A percentile compares a stretch with the other conserved stretches of the same genome.
These are phyloP conservation scores for Saccostrea echinata DNA, from an alignment of 1,140 invertebrate genomes.

Conservation along the genomic window DNA sequence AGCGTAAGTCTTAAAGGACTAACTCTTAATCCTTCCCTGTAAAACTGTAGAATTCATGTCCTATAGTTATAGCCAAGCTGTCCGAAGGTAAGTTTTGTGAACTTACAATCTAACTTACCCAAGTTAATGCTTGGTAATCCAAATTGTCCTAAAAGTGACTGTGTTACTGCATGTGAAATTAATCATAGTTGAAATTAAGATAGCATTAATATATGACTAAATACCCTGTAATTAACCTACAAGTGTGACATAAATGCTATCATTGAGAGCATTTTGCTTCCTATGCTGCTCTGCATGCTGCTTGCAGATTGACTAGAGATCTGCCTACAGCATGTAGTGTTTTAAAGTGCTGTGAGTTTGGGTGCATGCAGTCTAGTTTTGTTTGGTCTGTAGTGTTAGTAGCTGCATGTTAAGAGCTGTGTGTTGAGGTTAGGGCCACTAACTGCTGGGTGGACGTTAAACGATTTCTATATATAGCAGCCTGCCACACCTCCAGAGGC, in stretches of 20 bases:
- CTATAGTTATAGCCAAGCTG: neutral
- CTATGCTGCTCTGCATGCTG: slow-evolving; percentile 1
- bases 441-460: slow-evolving; percentile 35
- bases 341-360: neutral
- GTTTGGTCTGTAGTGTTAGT: slow-evolving; percentile 32
- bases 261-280: neutral
- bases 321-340: neutral
- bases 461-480: slow-evolving; percentile 26
- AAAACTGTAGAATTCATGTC: neutral
- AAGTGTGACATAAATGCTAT: slow-evolving; percentile 14
- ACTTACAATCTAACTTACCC: neutral
- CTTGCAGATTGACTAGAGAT: neutral
- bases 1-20: slow-evolving; percentile 32
- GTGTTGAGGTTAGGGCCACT: slow-evolving; percentile 19
- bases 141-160: neutral
- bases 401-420: slow-evolving; percentile 16
- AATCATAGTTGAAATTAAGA: neutral
- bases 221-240: neutral
- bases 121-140: neutral
- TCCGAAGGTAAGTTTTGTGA: neutral
- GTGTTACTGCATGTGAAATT: neutral
- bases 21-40: neutral
- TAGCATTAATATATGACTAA: neutral
- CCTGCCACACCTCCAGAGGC: slow-evolving; percentile 36
- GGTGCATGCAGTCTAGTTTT: neutral